Percentiles rank a stretch among this genome's conserved stretches.
phyloP scores from a whole-genome alignment of 2,113 vertebrate species.

The Trematomus loennbergii region DNA sequence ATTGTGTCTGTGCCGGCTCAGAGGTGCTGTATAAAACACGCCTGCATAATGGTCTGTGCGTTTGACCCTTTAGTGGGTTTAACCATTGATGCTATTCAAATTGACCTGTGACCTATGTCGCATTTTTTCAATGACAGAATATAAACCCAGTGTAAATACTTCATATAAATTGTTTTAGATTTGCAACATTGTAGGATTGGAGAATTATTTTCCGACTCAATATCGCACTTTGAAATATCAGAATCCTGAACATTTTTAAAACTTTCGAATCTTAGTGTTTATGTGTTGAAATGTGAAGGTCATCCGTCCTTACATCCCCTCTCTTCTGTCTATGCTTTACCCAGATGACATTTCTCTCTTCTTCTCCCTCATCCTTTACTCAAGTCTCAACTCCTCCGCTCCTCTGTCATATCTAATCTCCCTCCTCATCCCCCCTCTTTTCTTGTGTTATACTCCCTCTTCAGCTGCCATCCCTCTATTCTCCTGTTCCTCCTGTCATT shows the following conservation, averaged over 20 bases:
- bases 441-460: slow-evolving; percentile 43
- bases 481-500: not conserved
- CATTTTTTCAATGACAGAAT: not conserved
- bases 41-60: not conserved
- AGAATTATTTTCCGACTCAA: no score
- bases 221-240: no score
- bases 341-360: slow-evolving; percentile 30
- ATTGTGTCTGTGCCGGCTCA: slow-evolving; percentile 7
- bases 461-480: slow-evolving; percentile 26
- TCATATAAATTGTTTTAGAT: not conserved
- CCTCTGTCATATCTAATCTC: slow-evolving; percentile 51
- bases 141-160: not conserved
- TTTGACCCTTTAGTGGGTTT: not conserved
- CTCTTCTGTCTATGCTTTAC: slow-evolving; percentile 28
- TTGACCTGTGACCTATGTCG: not conserved
- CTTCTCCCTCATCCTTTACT: slow-evolving; percentile 27
- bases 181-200: no score
- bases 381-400: slow-evolving; percentile 24
- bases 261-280: not conserved
- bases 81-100: not conserved
- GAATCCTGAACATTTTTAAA: not conserved
- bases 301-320: not conserved
- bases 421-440: slow-evolving; percentile 13
- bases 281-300: not conserved
- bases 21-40: slow-evolving; percentile 1